Base-by-base conservation (phyloP, 2,797 vertebrate species). In the Cyclopterus lumpus region DNA sequence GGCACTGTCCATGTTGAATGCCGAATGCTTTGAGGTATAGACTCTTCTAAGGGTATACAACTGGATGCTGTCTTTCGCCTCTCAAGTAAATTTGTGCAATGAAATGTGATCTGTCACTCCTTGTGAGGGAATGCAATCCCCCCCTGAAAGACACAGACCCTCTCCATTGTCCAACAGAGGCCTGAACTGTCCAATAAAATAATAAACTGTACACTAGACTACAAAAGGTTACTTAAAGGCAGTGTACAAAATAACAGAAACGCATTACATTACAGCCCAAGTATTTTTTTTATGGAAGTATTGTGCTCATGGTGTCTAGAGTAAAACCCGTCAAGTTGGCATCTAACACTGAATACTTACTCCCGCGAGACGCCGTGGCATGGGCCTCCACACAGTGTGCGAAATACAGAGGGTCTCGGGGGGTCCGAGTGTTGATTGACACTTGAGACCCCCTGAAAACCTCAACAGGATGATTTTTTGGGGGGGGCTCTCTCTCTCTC, bases 11-110 rank as follows among this genome's bases (percentile, higher is more conserved):
- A 73, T 46, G 62, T 24, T 60, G 22, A 51, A 63, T 26, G 57
- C 26, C 51, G 36, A 75, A 74, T 74, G 60, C 69, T 70, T 76
- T 75, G 44, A 74, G 59, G 73, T 26, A 49, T 63, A 3, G 14
- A 18, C 8, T 57, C 28, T 69, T 80, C 60, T 53, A 79, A 51
- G 58, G 55, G 38, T 77, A 67, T 75, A 77, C 81, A 82, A 86
- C 62, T 86, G 74, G 77, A 85, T 38, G 66, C 70, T 77, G 80
- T 73, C 28, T 51, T 71, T 79, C 18, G 11, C 72, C 58, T 81
- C 62, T 80, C 30, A 72, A 86, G 73, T 86, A 89, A 88, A 88
- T 82, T 79, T 86, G 78, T 80, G 77, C 71, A 66, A 58, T 51
- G 77, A 78, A 89, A 89, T 91, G 81, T 46, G 68, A 88, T 73